These are phyloP conservation scores for Musca vetustissima DNA, from an alignment of 1,140 invertebrate species.

Conservation along the genomic window DNA sequence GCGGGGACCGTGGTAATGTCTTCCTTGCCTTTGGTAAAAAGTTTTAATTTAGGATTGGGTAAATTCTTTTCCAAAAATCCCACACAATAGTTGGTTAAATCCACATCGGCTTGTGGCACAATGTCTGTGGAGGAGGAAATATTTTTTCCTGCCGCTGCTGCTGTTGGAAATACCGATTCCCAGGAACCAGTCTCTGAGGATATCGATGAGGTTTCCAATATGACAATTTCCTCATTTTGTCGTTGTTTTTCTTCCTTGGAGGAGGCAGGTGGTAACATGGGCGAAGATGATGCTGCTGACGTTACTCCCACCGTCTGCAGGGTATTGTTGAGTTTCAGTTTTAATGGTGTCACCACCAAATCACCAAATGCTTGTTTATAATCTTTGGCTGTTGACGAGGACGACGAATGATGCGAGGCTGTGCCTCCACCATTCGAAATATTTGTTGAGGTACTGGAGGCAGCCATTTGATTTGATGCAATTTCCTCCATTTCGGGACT, in stretches of 20 bases:
- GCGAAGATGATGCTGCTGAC: background rate
- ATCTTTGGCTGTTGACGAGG: constrained; percentile 25
- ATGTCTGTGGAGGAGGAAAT: background rate
- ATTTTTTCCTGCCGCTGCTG: no score
- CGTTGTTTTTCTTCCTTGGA: constrained; percentile 70
- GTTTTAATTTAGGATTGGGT: constrained; percentile 5
- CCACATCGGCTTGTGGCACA: constrained; percentile 13
- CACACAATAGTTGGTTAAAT: constrained; percentile 29
- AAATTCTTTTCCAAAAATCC: constrained; percentile 25
- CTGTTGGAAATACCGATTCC: constrained; percentile 61
- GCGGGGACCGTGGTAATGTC: background rate
- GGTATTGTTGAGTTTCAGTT: constrained; percentile 6
- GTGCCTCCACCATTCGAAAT: constrained; percentile 5
- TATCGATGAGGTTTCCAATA: constrained; percentile 62
- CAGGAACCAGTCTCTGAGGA: constrained; percentile 65
- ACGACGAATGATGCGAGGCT: background rate
- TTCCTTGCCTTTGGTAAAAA: constrained; percentile 1
- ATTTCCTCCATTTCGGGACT: constrained; percentile 22
- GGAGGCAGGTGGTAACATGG: constrained; percentile 44
- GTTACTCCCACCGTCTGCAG: background rate
- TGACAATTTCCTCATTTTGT: constrained; percentile 69
- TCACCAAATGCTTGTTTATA: constrained; percentile 37
- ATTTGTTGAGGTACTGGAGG: background rate
- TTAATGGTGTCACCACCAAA: constrained; percentile 32
- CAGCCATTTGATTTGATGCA: constrained; percentile 11